Evolutionary conservation across 2,888 invertebrate genomes (phyloP).

Genomic region (Helicoverpa assulta): DNA sequence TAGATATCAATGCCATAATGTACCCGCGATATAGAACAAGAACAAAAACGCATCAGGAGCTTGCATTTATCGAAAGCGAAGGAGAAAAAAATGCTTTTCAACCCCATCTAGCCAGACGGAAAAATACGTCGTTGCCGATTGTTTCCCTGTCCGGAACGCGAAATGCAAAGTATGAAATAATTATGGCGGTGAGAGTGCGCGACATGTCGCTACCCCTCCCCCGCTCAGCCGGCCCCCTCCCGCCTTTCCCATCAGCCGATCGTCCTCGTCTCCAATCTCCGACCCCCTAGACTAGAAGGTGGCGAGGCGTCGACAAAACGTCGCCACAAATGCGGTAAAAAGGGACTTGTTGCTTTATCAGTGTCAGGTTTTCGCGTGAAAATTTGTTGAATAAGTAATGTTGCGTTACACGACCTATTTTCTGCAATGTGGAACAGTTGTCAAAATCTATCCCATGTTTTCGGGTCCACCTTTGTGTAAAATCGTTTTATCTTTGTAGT

Average conservation of each 20-base stretch:
- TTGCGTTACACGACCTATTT: conserved; percentile 62
- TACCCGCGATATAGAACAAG: conserved; percentile 27
- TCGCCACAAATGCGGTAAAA: conserved; percentile 83
- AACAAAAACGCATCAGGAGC: conserved; percentile 53
- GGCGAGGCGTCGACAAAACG: conserved; percentile 76
- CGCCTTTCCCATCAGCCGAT: conserved; percentile 59
- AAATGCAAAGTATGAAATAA: conserved; percentile 88
- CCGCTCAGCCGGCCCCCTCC: conserved; percentile 50
- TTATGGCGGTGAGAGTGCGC: conserved; percentile 82
- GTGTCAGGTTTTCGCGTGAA: conserved; percentile 78
- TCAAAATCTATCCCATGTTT: conserved; percentile 42
- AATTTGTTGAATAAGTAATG: conserved; percentile 74
- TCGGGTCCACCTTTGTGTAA: conserved; percentile 18
- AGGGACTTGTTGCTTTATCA: conserved; percentile 88
- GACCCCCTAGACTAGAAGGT: conserved; percentile 64
- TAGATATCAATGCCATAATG: conserved; percentile 36
- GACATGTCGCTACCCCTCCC: conserved; percentile 68
- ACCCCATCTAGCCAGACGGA: conserved; percentile 77
- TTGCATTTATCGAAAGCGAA: conserved; percentile 73
- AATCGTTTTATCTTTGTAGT: conserved; percentile 12
- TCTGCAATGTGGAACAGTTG: conserved; percentile 54
- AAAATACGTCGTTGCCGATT: conserved; percentile 82
- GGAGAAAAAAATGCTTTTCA: conserved; percentile 68
- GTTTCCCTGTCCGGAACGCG: conserved; percentile 80
- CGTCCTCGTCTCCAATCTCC: conserved; percentile 63